Percentiles rank a stretch among this genome's conserved stretches.
These are phyloP conservation scores for Cephonodes hylas DNA, from an alignment of 2,888 invertebrate genomes.

Conservation along the genomic window DNA sequence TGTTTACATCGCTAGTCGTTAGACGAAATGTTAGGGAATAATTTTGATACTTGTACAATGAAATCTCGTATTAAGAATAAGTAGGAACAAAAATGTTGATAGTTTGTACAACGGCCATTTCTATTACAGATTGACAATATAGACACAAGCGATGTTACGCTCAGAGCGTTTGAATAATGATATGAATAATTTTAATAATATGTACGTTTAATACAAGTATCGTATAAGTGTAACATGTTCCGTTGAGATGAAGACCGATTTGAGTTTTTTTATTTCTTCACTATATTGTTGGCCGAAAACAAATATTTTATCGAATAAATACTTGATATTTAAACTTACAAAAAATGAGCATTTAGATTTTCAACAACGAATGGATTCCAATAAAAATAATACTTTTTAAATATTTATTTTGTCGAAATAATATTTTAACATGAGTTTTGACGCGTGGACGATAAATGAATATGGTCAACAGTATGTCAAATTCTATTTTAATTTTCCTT, in stretches of 20 bases:
- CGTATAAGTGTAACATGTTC: conserved; percentile 3
- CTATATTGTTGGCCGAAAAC: background rate
- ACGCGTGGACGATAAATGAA: background rate
- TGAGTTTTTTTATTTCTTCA: background rate
- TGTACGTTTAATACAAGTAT: background rate
- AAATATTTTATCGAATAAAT: background rate
- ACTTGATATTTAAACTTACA: background rate
- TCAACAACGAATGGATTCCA: background rate
- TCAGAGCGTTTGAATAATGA: conserved; percentile 23
- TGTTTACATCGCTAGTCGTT: conserved; percentile 23
- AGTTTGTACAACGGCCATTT: conserved; percentile 23
- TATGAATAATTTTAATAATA: background rate
- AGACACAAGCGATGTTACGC: conserved; percentile 24
- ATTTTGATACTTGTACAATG: conserved; percentile 8
- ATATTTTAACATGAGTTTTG: background rate
- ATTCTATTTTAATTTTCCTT: background rate
- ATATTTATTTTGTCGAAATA: background rate
- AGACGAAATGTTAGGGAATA: conserved; percentile 16
- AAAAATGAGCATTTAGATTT: background rate
- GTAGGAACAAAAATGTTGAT: conserved; percentile 17
- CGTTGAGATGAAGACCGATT: background rate
- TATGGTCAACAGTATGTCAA: background rate
- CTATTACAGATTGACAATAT: conserved; percentile 35
- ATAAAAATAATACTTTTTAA: background rate
- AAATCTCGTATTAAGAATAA: conserved; percentile 10